phyloP scores from a whole-genome alignment of 2,797 vertebrate genomes.

The Vultur gryphus region DNA sequence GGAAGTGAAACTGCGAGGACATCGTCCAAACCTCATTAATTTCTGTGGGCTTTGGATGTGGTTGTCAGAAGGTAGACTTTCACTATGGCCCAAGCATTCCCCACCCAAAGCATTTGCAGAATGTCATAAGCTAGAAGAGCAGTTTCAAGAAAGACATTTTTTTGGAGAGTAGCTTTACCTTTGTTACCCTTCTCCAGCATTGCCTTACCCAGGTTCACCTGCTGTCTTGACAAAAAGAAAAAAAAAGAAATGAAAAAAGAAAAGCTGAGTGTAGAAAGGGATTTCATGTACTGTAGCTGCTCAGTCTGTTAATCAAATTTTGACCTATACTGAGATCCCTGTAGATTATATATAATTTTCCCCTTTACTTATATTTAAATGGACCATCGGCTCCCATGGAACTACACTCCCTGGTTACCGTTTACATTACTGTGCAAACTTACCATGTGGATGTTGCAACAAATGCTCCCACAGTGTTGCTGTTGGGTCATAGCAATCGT shows the following conservation, averaged over 20 bases:
- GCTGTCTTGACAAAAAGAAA: neutral
- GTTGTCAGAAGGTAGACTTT: neutral
- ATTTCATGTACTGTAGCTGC: neutral
- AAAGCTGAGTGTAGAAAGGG: neutral
- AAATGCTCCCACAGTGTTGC: neutral
- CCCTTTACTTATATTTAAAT: neutral
- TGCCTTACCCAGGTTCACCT: neutral
- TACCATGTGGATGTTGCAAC: neutral
- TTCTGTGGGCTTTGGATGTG: neutral
- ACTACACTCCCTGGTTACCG: neutral
- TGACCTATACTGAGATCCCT: neutral
- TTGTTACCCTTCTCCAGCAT: neutral
- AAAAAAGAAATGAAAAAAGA: neutral
- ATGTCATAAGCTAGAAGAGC: neutral
- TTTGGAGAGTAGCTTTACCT: neutral
- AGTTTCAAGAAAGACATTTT: neutral
- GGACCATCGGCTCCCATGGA: neutral
- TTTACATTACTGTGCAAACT: neutral
- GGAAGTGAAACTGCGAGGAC: neutral
- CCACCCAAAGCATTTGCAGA: neutral
- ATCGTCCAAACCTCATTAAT: neutral
- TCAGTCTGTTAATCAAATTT: neutral
- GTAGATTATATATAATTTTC: neutral
- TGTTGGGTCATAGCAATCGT: neutral
- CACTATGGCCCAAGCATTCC: neutral